Percentiles rank a stretch among this genome's conserved stretches.
These are phyloP conservation scores for Apamea crenata DNA, from an alignment of 2,888 invertebrate species.

Conservation along the genomic window DNA sequence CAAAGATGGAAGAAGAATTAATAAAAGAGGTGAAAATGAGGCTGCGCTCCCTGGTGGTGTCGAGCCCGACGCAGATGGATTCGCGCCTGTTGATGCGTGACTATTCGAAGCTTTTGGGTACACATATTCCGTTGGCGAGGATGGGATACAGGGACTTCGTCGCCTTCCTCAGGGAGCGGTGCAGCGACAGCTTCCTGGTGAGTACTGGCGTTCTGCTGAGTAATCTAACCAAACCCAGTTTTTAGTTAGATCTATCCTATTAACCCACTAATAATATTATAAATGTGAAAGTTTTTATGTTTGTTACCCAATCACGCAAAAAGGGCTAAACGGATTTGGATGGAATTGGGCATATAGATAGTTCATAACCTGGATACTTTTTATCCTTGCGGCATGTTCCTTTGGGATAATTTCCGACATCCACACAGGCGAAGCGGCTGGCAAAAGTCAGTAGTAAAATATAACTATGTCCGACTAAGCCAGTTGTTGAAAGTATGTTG, in stretches of 20 bases:
- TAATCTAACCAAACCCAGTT: background rate
- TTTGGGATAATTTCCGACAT: background rate
- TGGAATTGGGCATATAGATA: background rate
- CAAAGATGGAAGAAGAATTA: conserved; percentile 77
- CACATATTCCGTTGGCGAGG: conserved; percentile 74
- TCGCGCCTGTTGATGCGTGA: conserved; percentile 79
- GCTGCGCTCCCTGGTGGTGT: conserved; percentile 84
- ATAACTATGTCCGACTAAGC: background rate
- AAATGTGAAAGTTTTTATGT: background rate
- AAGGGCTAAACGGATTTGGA: background rate
- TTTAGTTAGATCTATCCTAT: background rate
- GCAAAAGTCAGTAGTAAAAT: background rate
- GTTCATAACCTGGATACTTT: background rate
- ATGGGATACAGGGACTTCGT: conserved; percentile 80
- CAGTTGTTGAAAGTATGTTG: too few relatives aligned
- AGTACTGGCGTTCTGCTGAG: conserved; percentile 26
- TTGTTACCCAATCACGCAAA: background rate
- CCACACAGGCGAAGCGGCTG: background rate
- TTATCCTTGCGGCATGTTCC: background rate
- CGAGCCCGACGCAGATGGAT: conserved; percentile 81
- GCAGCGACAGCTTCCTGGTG: conserved; percentile 83
- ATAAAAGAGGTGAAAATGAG: conserved; percentile 78
- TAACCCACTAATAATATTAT: background rate
- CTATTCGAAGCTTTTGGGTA: conserved; percentile 81
- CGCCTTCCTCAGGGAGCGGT: conserved; percentile 80